Evolutionary conservation across 2,888 invertebrate species (phyloP).

Genomic region (Lasius platythorax): DNA sequence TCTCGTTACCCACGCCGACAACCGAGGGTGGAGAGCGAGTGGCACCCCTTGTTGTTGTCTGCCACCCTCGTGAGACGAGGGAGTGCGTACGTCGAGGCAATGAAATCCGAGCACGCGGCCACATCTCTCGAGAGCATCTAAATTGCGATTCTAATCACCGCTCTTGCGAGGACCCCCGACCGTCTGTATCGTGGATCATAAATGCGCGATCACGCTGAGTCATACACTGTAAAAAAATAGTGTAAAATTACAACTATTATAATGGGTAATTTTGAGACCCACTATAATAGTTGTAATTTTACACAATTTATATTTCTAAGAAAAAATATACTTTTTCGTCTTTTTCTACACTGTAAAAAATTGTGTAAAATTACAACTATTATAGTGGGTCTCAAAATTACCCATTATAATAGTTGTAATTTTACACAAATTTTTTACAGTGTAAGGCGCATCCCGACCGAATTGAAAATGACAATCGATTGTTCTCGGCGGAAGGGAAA

Average conservation of each 20-base stretch:
- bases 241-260: no score
- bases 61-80: conserved; percentile 31
- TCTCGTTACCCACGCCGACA: conserved; percentile 80
- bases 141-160: conserved; percentile 73
- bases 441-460: conserved; percentile 12
- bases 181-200: conserved; percentile 68
- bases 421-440: no score
- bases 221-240: no score
- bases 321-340: no score
- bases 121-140: conserved; percentile 70
- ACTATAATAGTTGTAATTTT: no score
- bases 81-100: conserved; percentile 63
- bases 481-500: conserved; percentile 16
- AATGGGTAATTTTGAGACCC: no score
- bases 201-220: conserved; percentile 65
- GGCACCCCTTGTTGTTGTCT: conserved; percentile 44
- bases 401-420: no score
- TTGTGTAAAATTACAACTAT: no score
- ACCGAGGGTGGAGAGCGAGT: conserved; percentile 62
- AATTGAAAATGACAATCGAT: conserved; percentile 55
- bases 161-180: conserved; percentile 51
- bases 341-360: no score
- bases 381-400: no score
- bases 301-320: no score
- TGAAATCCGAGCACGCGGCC: conserved; percentile 73